These are phyloP conservation scores for Pheosia tremula DNA, from an alignment of 2,888 invertebrate genomes.

Conservation along the genomic window DNA sequence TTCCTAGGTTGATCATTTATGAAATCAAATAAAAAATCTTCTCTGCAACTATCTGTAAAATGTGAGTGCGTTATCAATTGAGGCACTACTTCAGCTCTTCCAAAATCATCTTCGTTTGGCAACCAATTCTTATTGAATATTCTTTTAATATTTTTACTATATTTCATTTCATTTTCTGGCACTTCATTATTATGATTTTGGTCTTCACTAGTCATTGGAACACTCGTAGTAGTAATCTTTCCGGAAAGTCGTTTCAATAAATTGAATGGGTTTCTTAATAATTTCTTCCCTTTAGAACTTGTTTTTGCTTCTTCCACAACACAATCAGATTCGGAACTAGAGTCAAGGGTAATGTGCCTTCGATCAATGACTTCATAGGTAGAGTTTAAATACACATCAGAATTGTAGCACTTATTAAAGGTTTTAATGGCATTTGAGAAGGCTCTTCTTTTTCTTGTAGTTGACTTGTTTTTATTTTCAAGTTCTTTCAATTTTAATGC, in stretches of 20 bases:
- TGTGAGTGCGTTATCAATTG: conserved; percentile 35
- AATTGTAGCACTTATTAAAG: conserved; percentile 67
- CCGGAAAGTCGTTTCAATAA: conserved; percentile 61
- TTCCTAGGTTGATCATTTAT: conserved; percentile 47
- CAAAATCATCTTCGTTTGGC: conserved; percentile 64
- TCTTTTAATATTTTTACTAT: conserved; percentile 35
- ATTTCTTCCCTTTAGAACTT: conserved; percentile 48
- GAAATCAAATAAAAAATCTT: conserved; percentile 60
- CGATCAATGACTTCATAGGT: conserved; percentile 59
- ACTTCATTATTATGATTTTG: conserved; percentile 7
- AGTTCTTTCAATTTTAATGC: conserved; percentile 58
- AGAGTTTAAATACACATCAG: conserved; percentile 61
- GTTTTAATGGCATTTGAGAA: conserved; percentile 65
- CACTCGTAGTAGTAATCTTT: conserved; percentile 19
- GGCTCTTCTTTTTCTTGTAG: conserved; percentile 61
- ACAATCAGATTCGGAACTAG: conserved; percentile 68
- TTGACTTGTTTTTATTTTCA: conserved; percentile 49
- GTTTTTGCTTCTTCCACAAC: conserved; percentile 45
- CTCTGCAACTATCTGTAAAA: conserved; percentile 47
- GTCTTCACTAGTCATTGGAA: conserved; percentile 27
- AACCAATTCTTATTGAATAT: conserved; percentile 59
- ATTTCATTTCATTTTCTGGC: conserved; percentile 24
- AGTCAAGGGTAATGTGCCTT: conserved; percentile 58
- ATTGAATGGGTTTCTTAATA: conserved; percentile 67
- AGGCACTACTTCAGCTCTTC: conserved; percentile 57